Conservation (phyloP, 2,888 invertebrate genomes). For the Synergus laeviventris region DNA sequence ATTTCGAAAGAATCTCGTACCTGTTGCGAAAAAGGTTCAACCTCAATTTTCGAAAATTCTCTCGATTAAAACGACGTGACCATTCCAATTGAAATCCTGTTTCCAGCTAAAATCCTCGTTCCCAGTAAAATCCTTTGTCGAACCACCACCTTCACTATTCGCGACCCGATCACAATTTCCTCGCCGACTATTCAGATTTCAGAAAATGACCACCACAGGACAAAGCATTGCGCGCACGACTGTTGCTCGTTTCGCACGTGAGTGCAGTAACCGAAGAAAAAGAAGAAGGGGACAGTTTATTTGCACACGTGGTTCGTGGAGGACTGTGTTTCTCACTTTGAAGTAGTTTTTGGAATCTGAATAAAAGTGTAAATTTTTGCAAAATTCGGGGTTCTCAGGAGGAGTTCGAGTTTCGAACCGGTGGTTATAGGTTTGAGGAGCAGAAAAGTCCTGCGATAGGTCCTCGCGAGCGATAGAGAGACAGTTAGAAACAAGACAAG, state of each 20-base stretch:
- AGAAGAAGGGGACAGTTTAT: conserved; percentile 22
- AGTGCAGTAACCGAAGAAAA: conserved; percentile 13
- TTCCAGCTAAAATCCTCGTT: background rate
- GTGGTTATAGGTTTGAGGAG: background rate
- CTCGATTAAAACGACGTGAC: background rate
- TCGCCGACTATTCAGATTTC: background rate
- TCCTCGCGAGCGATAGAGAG: conserved; percentile 9
- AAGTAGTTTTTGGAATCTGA: background rate
- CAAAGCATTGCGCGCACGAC: conserved; percentile 26
- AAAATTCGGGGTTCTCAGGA: background rate
- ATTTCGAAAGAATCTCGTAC: background rate
- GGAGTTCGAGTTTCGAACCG: background rate
- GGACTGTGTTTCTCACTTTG: background rate
- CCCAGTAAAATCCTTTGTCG: background rate
- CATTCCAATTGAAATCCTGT: background rate
- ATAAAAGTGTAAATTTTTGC: background rate
- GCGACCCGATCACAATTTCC: conserved; percentile 12
- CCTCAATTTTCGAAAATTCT: background rate
- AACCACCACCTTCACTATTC: background rate
- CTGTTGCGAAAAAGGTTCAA: background rate
- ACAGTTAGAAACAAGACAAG: background rate
- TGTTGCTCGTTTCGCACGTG: conserved; percentile 39
- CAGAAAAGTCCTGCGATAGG: conserved; percentile 8
- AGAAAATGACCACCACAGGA: background rate
- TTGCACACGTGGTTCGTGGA: background rate